Conservation (phyloP, 2,113 vertebrate species). For the Plotosus lineatus region DNA sequence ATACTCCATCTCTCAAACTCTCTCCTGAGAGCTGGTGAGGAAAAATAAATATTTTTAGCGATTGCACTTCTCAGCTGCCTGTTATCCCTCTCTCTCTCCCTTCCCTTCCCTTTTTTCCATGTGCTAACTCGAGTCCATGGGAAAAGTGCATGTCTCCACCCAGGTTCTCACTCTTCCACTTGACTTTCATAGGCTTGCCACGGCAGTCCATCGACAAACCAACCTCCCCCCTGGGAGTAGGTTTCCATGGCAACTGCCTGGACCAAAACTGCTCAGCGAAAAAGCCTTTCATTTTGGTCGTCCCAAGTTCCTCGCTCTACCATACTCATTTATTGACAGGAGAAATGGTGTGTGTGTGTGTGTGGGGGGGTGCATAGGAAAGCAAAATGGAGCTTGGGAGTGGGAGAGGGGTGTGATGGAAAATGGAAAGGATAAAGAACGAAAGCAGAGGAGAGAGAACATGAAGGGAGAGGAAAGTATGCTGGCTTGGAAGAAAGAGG, state of each 20-base stretch:
- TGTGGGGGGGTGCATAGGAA: background rate
- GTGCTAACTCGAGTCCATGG: constrained; percentile 68
- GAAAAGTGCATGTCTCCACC: constrained; percentile 68
- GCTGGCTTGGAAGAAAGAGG: background rate
- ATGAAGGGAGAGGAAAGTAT: background rate
- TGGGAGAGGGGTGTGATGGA: background rate
- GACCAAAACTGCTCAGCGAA: constrained; percentile 65
- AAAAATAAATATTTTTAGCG: constrained; percentile 77
- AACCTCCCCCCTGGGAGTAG: constrained; percentile 65
- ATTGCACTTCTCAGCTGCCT: constrained; percentile 63
- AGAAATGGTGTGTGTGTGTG: too few relatives aligned
- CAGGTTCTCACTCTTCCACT: constrained; percentile 66
- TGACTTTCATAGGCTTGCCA: constrained; percentile 68
- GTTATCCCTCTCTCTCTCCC: constrained; percentile 56
- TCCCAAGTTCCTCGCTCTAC: constrained; percentile 46
- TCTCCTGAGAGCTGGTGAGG: constrained; percentile 70
- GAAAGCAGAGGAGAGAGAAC: background rate
- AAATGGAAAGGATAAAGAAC: background rate
- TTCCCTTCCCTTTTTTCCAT: constrained; percentile 45
- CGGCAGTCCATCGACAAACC: constrained; percentile 66
- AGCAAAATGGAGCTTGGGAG: background rate
- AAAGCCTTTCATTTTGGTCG: constrained; percentile 61
- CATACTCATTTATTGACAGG: constrained; percentile 41
- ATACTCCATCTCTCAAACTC: constrained; percentile 50
- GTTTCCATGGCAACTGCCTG: constrained; percentile 76